A percentile compares a stretch with the other conserved stretches of the same genome.
Conservation (phyloP, 2,888 invertebrate genomes). For the Dioctria linearis region DNA sequence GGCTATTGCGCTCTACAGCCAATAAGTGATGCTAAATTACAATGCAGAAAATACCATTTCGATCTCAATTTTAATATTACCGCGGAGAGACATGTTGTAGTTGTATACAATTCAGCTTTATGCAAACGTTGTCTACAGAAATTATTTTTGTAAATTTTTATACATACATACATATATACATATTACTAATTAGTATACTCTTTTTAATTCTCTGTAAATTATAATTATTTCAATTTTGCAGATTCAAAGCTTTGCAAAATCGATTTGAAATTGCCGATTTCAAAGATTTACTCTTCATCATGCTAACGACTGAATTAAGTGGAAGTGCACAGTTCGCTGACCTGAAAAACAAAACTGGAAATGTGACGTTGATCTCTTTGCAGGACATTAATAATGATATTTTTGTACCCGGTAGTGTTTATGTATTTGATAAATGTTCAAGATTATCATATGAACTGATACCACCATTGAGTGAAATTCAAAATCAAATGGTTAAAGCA, state of each 20-base stretch:
- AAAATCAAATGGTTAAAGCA: conserved; percentile 58
- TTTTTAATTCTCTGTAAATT: not conserved
- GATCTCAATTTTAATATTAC: conserved; percentile 51
- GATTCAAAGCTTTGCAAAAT: conserved; percentile 54
- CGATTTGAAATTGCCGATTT: conserved; percentile 54
- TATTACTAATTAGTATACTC: not conserved
- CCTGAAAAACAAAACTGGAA: conserved; percentile 46
- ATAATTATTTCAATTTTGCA: conserved; percentile 10
- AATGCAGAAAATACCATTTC: conserved; percentile 54
- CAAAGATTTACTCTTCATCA: conserved; percentile 49
- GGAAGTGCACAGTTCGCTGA: conserved; percentile 45
- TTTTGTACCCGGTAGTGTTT: conserved; percentile 55
- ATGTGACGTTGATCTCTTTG: conserved; percentile 51
- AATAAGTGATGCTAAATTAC: conserved; percentile 19
- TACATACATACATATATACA: no score
- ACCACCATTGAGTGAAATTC: conserved; percentile 55
- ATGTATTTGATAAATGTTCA: conserved; percentile 58
- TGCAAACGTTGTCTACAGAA: conserved; percentile 55
- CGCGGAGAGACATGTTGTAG: conserved; percentile 30
- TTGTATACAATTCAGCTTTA: conserved; percentile 52
- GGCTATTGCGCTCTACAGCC: not conserved
- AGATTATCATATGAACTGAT: conserved; percentile 57
- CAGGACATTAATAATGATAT: conserved; percentile 54
- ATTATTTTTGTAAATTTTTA: conserved; percentile 53
- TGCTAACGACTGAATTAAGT: conserved; percentile 49